Evolutionary conservation across 1,140 invertebrate genomes (phyloP).

Genomic region (Caenorhabditis elegans): WBcel235 BX284603.4:10215501-10216000

Average conservation of each 20-base stretch:
- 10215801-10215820: slow-evolving; percentile 85
- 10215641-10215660: slow-evolving; percentile 89
- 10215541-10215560: slow-evolving; percentile 31
- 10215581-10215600: slow-evolving; percentile 83
- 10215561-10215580: no score
- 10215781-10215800: slow-evolving; percentile 89
- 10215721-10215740: slow-evolving; percentile 93
- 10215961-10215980: slow-evolving; percentile 71
- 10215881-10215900: slow-evolving; percentile 92
- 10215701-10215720: slow-evolving; percentile 75
- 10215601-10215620: slow-evolving; percentile 92
- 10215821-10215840: slow-evolving; percentile 79
- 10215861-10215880: slow-evolving; percentile 88
- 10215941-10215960: not conserved
- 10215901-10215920: slow-evolving; percentile 77
- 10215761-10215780: slow-evolving; percentile 87
- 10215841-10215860: slow-evolving; percentile 88
- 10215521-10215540: slow-evolving; percentile 80
- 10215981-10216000: slow-evolving; percentile 84
- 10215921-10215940: not conserved
- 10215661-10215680: slow-evolving; percentile 92
- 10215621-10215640: slow-evolving; percentile 89
- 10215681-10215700: slow-evolving; percentile 87
- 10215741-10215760: slow-evolving; percentile 86
- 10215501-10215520: slow-evolving; percentile 79